phyloP scores from a whole-genome alignment of 1,140 invertebrate genomes.

The Lordiphosa clarofinis region DNA sequence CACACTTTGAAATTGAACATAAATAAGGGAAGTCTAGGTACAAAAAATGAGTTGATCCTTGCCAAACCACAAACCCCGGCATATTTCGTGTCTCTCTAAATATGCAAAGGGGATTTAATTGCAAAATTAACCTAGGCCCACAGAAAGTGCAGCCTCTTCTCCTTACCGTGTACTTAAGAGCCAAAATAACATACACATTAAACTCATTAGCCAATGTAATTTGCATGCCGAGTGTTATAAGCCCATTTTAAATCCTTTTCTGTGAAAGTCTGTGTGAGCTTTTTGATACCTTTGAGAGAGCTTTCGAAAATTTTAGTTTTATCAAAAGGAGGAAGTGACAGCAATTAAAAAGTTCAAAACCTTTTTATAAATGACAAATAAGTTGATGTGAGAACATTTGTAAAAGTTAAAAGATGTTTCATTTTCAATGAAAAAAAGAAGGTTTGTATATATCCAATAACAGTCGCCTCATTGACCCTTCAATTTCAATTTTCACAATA shows the following conservation, averaged over 20 bases:
- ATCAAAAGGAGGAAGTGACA: too few relatives aligned
- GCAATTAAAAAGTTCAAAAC: too few relatives aligned
- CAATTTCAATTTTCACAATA: too few relatives aligned
- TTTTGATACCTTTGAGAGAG: background rate
- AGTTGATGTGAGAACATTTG: too few relatives aligned
- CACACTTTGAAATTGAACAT: conserved; percentile 49
- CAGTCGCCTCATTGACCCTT: too few relatives aligned
- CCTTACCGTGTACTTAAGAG: conserved; percentile 8
- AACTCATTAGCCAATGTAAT: conserved; percentile 34
- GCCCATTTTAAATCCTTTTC: conserved; percentile 11
- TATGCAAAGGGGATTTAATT: conserved; percentile 53
- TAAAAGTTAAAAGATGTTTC: too few relatives aligned
- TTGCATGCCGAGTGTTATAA: conserved; percentile 20
- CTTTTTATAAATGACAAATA: too few relatives aligned
- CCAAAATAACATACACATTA: conserved; percentile 25
- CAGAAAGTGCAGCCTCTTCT: conserved; percentile 45
- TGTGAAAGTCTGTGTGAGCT: conserved; percentile 2
- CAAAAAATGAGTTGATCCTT: conserved; percentile 6
- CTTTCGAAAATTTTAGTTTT: background rate
- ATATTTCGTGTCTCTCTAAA: conserved; percentile 44
- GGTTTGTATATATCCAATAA: too few relatives aligned
- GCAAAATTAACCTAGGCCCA: conserved; percentile 6
- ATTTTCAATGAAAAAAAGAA: too few relatives aligned
- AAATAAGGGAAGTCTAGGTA: conserved; percentile 21
- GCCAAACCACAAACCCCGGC: conserved; percentile 13